A percentile compares a stretch with the other conserved stretches of the same genome.
Evolutionary conservation across 2,797 vertebrate species (phyloP).

Genomic region (Prunella strophiata): DNA sequence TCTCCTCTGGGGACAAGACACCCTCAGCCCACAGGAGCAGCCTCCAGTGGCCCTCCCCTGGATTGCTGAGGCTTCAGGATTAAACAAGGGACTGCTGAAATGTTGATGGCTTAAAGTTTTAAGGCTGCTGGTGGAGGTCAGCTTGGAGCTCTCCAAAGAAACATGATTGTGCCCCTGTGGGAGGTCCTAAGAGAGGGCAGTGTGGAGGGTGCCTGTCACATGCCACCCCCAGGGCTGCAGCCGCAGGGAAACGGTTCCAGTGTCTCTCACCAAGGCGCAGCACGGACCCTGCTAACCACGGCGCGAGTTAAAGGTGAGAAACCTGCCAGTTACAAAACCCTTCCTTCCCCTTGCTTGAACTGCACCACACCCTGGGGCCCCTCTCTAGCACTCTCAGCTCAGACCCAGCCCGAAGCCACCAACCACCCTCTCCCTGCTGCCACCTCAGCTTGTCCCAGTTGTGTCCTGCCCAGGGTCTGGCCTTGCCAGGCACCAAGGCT

Average conservation of each 20-base stretch:
- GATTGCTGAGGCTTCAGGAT: background rate
- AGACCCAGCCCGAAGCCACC: background rate
- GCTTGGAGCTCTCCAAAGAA: background rate
- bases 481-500: background rate
- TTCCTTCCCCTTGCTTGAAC: constrained; percentile 32
- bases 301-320: constrained; percentile 53
- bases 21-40: background rate
- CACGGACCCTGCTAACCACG: background rate
- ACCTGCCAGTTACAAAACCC: constrained; percentile 17
- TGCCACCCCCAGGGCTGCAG: background rate
- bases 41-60: background rate
- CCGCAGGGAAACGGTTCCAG: fast-evolving
- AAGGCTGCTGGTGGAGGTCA: background rate
- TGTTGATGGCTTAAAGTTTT: background rate
- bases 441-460: background rate
- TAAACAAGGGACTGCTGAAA: background rate
- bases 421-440: background rate
- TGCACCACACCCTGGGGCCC: constrained; percentile 5
- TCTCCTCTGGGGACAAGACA: background rate
- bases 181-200: background rate
- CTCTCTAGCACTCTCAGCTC: background rate
- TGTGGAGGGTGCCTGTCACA: fast-evolving
- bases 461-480: background rate
- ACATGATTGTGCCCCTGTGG: background rate
- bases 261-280: background rate